These are phyloP conservation scores for Lepisosteus oculatus DNA, from an alignment of 2,113 vertebrate genomes.

Conservation along the genomic window DNA sequence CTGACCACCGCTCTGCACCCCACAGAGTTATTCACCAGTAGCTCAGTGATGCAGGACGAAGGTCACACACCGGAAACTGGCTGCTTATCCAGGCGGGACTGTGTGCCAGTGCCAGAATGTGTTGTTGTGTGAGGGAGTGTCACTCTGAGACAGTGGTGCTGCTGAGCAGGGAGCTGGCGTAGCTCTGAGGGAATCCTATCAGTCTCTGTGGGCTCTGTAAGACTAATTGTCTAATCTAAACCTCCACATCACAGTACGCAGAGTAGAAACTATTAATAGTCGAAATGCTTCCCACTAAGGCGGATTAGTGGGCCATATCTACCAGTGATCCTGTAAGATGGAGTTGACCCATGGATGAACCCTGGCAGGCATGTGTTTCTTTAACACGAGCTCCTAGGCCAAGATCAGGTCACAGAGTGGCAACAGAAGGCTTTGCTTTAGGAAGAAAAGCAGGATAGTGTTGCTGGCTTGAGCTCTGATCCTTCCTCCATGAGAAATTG, in stretches of 20 bases:
- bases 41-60: too few species aligned
- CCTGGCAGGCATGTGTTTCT: constrained; percentile 46
- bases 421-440: too few species aligned
- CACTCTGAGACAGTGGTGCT: constrained; percentile 3
- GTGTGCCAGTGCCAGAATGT: too few species aligned
- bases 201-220: constrained; percentile 21
- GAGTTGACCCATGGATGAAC: constrained; percentile 70
- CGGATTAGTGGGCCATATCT: constrained; percentile 71
- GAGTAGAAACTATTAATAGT: constrained; percentile 54
- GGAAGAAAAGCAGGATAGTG: too few species aligned
- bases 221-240: constrained; percentile 39
- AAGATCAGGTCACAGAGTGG: constrained; percentile 7
- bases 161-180: constrained; percentile 1
- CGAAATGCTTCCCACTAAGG: constrained; percentile 66
- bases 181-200: constrained; percentile 21
- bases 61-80: too few species aligned
- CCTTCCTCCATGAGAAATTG: too few species aligned
- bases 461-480: too few species aligned
- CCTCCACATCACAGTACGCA: constrained; percentile 18
- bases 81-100: too few species aligned
- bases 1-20: too few species aligned
- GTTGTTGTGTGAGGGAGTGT: neutral
- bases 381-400: constrained; percentile 22
- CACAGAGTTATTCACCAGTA: too few species aligned
- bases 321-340: constrained; percentile 59